Conservation (phyloP, 2,797 vertebrate species). For the Lerista edwardsae region DNA sequence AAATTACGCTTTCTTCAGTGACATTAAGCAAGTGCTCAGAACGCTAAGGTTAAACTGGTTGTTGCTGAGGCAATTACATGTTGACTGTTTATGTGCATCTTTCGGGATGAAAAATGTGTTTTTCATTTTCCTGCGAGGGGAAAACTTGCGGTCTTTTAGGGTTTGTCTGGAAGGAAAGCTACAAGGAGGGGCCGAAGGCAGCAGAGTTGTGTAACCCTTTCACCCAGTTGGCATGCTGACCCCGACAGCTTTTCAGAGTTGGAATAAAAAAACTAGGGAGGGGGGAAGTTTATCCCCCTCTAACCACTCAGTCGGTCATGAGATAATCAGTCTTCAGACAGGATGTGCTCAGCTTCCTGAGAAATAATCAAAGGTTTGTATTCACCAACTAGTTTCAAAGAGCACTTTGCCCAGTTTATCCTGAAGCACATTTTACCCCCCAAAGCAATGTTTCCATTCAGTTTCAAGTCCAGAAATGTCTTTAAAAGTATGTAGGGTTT, state of each 20-base stretch:
- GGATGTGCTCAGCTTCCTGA: not conserved
- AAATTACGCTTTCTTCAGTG: not conserved
- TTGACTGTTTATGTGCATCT: accelerated
- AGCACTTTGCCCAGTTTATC: not conserved
- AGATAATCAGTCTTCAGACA: slow-evolving; percentile 10
- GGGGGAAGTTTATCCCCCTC: slow-evolving; percentile 2
- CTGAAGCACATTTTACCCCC: not conserved
- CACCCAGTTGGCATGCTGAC: not conserved
- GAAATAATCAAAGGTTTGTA: slow-evolving; percentile 14
- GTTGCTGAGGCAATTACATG: not conserved
- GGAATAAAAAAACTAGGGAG: not conserved
- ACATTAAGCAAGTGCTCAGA: not conserved
- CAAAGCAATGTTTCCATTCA: not conserved
- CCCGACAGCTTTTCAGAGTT: slow-evolving; percentile 23
- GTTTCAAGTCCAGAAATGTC: not conserved
- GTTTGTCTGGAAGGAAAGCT: not conserved
- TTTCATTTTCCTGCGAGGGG: not conserved
- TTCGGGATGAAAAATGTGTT: too few relatives aligned
- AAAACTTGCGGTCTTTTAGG: not conserved
- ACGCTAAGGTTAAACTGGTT: accelerated
- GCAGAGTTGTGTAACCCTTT: not conserved
- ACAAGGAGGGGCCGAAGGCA: not conserved
- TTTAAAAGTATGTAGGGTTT: not conserved
- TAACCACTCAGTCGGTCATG: not conserved
- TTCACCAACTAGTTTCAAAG: not conserved